phyloP scores from a whole-genome alignment of 2,797 vertebrate genomes.

The Labeo calbasu region DNA sequence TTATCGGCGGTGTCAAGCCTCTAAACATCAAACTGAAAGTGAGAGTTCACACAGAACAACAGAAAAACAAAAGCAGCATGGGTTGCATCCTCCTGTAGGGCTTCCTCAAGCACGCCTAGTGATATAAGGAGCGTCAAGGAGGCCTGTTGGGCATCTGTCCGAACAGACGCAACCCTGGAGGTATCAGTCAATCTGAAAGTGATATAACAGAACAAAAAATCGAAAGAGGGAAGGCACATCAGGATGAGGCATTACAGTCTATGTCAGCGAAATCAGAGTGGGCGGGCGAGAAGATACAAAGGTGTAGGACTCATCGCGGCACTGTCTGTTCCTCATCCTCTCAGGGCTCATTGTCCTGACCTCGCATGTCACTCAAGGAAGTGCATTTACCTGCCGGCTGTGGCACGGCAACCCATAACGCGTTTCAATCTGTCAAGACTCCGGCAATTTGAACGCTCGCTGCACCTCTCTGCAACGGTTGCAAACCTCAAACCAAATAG shows the following conservation, averaged over 20 bases:
- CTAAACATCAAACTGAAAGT: conserved; percentile 29
- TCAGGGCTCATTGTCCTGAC: conserved; percentile 32
- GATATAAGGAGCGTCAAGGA: background rate
- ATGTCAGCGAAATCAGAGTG: conserved; percentile 17
- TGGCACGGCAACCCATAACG: conserved; percentile 17
- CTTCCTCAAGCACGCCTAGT: background rate
- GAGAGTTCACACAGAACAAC: conserved; percentile 23
- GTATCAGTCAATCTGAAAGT: conserved; percentile 25
- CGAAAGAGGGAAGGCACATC: conserved; percentile 14
- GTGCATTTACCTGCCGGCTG: conserved; percentile 50
- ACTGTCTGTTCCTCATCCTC: conserved; percentile 34
- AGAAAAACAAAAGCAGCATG: conserved; percentile 40
- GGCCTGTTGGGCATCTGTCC: background rate
- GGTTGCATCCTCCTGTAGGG: conserved; percentile 8
- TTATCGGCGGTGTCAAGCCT: conserved; percentile 36
- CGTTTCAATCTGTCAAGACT: conserved; percentile 51
- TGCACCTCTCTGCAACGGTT: conserved; percentile 31
- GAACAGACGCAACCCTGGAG: conserved; percentile 22
- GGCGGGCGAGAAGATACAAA: background rate
- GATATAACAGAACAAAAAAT: conserved; percentile 27
- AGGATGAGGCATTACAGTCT: conserved; percentile 32
- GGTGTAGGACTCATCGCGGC: conserved; percentile 22
- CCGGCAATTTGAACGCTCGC: conserved; percentile 28
- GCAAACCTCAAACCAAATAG: conserved; percentile 49
- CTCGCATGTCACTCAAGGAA: conserved; percentile 42